These are phyloP conservation scores for Bombylius discolor DNA, from an alignment of 2,888 invertebrate species.

Conservation along the genomic window DNA sequence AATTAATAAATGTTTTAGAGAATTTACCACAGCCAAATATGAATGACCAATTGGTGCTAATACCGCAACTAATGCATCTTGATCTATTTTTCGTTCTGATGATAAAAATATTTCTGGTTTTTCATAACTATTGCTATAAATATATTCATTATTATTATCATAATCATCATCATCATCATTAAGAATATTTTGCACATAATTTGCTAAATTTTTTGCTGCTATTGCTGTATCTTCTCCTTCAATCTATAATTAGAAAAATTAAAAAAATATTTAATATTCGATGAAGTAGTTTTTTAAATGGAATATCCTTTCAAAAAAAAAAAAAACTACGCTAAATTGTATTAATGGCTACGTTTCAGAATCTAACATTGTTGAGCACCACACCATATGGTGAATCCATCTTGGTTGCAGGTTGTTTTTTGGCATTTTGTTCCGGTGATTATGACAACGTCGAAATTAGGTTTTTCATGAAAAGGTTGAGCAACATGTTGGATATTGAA, in stretches of 20 bases:
- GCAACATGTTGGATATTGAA: too few species aligned
- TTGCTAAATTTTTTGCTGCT: slow-evolving; percentile 15
- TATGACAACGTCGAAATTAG: too few species aligned
- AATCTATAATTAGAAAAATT: not conserved
- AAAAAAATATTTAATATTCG: not conserved
- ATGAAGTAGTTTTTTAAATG: too few species aligned
- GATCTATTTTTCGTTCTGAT: slow-evolving; percentile 34
- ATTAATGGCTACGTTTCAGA: too few species aligned
- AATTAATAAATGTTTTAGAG: slow-evolving; percentile 43
- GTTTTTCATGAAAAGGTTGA: too few species aligned
- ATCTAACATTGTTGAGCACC: too few species aligned
- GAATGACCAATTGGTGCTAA: slow-evolving; percentile 62
- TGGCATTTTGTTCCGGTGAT: too few species aligned
- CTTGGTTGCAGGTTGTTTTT: too few species aligned
- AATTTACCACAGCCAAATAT: slow-evolving; percentile 52
- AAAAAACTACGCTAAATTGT: too few species aligned
- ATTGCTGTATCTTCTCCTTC: not conserved
- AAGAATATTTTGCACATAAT: slow-evolving; percentile 12
- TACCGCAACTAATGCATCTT: slow-evolving; percentile 43
- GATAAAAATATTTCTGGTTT: slow-evolving; percentile 22
- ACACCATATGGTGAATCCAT: too few species aligned
- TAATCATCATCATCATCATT: slow-evolving; percentile 15
- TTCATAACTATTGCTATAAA: slow-evolving; percentile 11
- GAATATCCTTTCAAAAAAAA: too few species aligned
- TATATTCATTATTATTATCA: slow-evolving; percentile 16